These are phyloP conservation scores for Pantherophis vulpinus DNA, from an alignment of 2,797 vertebrate genomes.

Conservation along the genomic window DNA sequence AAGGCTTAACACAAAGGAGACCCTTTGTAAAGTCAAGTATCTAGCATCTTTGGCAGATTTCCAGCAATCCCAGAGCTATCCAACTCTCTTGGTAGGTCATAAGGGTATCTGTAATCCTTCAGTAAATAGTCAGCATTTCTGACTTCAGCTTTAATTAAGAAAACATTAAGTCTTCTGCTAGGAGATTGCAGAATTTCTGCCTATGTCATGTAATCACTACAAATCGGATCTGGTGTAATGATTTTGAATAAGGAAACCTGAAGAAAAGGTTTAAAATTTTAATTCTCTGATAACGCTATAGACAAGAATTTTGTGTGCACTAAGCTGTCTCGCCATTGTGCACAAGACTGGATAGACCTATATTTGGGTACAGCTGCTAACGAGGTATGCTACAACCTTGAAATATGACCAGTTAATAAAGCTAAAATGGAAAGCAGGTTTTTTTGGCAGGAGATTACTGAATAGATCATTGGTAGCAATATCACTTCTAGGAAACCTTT, in stretches of 20 bases:
- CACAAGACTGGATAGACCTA: background rate
- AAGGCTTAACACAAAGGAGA: background rate
- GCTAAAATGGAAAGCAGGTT: background rate
- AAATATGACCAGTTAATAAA: background rate
- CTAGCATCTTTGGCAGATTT: background rate
- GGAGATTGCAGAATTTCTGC: slow-evolving; percentile 13
- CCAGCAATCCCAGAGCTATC: background rate
- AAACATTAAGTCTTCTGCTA: background rate
- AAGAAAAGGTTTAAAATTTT: background rate
- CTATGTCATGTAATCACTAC: background rate
- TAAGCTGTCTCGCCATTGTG: background rate
- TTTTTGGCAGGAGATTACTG: background rate
- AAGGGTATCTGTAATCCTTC: slow-evolving; percentile 6
- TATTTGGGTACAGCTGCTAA: background rate
- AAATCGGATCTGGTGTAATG: background rate
- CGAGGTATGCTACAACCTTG: background rate
- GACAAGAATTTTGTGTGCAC: background rate
- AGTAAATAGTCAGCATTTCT: slow-evolving; percentile 16
- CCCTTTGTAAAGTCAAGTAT: background rate
- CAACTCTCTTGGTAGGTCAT: background rate
- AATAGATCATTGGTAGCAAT: background rate
- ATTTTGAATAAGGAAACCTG: background rate
- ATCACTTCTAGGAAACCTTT: background rate
- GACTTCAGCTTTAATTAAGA: background rate
- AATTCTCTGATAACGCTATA: background rate